phyloP scores from a whole-genome alignment of 2,888 invertebrate genomes.

The Biston betularia region DNA sequence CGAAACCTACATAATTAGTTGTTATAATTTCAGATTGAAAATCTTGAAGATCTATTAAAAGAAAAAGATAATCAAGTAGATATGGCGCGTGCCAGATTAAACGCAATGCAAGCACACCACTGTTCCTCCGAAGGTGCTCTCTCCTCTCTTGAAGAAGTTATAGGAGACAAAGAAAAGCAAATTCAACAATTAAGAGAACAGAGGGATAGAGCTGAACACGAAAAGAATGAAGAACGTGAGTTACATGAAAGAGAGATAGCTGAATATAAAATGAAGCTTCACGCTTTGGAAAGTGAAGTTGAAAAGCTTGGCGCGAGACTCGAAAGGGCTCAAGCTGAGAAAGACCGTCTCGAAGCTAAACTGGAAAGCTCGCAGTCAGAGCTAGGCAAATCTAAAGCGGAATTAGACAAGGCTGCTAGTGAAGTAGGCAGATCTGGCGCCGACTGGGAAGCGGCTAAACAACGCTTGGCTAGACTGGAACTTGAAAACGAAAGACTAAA shows the following conservation, averaged over 20 bases:
- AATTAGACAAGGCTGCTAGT: conserved; percentile 95
- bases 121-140: conserved; percentile 97
- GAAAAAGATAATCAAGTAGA: conserved; percentile 99
- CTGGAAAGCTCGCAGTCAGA: conserved; percentile 97
- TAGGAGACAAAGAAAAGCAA: conserved; percentile 98
- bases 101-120: conserved; percentile 97
- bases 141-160: conserved; percentile 97
- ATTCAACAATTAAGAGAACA: conserved; percentile 97
- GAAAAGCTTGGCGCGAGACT: conserved; percentile 94
- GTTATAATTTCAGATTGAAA: conserved; percentile 93
- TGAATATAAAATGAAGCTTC: conserved; percentile 97
- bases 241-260: conserved; percentile 96
- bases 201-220: conserved; percentile 97
- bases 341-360: conserved; percentile 96
- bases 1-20: background rate
- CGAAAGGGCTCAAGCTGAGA: conserved; percentile 95
- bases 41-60: conserved; percentile 97
- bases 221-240: conserved; percentile 98
- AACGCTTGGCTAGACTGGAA: conserved; percentile 93
- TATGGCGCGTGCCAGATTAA: conserved; percentile 95
- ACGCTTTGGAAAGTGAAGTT: conserved; percentile 96
- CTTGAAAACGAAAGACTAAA: conserved; percentile 96
- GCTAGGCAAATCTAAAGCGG: conserved; percentile 97
- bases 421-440: conserved; percentile 96
- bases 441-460: conserved; percentile 95